Base-by-base conservation (phyloP, 2,113 vertebrate genomes). In the Holacanthus passer region DNA sequence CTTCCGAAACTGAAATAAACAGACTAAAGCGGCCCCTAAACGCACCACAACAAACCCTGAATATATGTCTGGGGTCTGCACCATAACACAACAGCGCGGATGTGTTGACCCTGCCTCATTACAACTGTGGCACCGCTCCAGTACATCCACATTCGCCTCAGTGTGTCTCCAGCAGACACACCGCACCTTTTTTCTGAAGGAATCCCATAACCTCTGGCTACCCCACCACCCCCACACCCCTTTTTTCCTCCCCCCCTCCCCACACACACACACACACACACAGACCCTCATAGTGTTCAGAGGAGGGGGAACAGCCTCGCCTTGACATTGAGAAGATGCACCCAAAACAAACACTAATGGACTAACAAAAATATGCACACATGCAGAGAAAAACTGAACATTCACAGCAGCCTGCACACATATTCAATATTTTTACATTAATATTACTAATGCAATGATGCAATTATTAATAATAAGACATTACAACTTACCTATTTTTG, bases 271-370 rank as follows among this genome's bases (percentile, higher is more conserved):
- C 67, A 19, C 59, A 47, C 45, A 56, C 66, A 24, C 58, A 39
- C 53, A 43, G 43, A 73, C 66, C 39, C 77, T 32, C 52, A 43
- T 1, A 29, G 27, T 24, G 50, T 17, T 48, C 70, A 56, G 48
- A 22, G n/a, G 19, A n/a, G 4, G 17, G 60, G 7, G 16, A n/a
- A 22, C 59, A 73, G 87, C 82, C 83, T 93, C 87, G 84, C 88
- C 76, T 88, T 88, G 83, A 93, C 90, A 88, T 88, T 88, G 90
- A 89, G 82, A 80, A 82, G 73, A 80, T 72, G 78, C 74, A 27
- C 20, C 9, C 71, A 77, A 83, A 89, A 89, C 77, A 88, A 89
- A 89, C 70, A 56, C 24, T 10, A 4, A 14, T 45, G 22, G 10
- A 29, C 16, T 20, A 9, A 35, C 13, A 50, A 22, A 56, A 45